Percentiles rank a stretch among this genome's conserved stretches.
Evolutionary conservation across 2,113 vertebrate species (phyloP).

Genomic region (Lycocorax pyrrhopterus): DNA sequence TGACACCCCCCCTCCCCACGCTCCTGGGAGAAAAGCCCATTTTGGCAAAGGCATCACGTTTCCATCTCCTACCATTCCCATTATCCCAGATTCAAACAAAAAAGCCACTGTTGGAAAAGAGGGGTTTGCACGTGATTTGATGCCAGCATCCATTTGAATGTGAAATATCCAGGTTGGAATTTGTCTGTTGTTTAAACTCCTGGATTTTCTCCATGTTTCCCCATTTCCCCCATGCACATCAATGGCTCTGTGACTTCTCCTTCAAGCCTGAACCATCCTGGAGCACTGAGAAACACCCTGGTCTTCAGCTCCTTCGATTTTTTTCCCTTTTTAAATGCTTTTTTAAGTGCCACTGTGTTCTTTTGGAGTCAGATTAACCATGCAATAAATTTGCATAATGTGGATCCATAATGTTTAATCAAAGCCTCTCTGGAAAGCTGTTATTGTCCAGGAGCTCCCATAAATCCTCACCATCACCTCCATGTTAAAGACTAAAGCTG

Average conservation of each 20-base stretch:
- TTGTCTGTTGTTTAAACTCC: neutral
- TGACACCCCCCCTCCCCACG: too few relatives aligned
- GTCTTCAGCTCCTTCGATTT: neutral
- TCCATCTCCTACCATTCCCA: fast-evolving
- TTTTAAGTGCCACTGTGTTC: slow-evolving; percentile 52
- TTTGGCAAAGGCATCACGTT: neutral
- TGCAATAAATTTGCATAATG: slow-evolving; percentile 50
- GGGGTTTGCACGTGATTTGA: neutral
- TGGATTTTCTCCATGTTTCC: neutral
- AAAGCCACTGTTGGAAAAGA: neutral
- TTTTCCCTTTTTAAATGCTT: slow-evolving; percentile 27
- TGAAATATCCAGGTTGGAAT: neutral
- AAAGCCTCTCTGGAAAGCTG: slow-evolving; percentile 35
- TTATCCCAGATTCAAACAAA: neutral
- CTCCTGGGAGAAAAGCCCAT: neutral
- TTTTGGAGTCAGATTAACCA: slow-evolving; percentile 49
- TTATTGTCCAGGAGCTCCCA: slow-evolving; percentile 34
- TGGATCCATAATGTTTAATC: slow-evolving; percentile 40
- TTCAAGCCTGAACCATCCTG: neutral
- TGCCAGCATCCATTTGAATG: neutral
- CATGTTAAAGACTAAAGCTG: slow-evolving; percentile 28
- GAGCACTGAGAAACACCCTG: neutral
- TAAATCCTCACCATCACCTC: slow-evolving; percentile 34
- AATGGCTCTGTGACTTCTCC: neutral
- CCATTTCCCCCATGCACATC: neutral